Evolutionary conservation across 2,888 invertebrate species (phyloP), one percentile per base, ranked within the genome.

Genomic region (Chaetoderma sp.): DNA sequence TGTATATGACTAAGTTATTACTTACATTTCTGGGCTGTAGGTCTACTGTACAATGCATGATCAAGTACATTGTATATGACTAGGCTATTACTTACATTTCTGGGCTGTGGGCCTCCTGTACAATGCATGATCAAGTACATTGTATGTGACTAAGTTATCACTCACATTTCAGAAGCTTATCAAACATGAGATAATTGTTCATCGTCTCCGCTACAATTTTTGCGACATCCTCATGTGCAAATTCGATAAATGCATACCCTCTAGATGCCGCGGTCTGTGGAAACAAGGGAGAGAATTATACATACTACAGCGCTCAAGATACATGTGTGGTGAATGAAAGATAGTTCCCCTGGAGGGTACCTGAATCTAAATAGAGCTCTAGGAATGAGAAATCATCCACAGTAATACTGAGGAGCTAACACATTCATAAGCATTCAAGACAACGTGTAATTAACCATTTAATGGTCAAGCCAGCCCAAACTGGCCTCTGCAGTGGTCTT

Each of bases 131-230:
- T n/a, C n/a, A n/a, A n/a, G n/a, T n/a, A n/a, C n/a, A n/a, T n/a
- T n/a, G n/a, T n/a, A n/a, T n/a, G n/a, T n/a, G n/a, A n/a, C n/a
- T n/a, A n/a, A n/a, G n/a, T n/a, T 39, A 10, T n/a, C 47, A 78
- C 85, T 86, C 89, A 93, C 94, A 93, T 90, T 94, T 94, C 8
- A 98, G 87, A 36, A 96, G 88, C 83, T 93, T 92, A 72, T 96
- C 93, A 78, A 94, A 96, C 95, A 98, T 96, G 0, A 98, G 88
- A 86, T 98, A 98, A 86, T 97, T 98, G 86, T 96, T 97, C 97
- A 98, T 98, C 0, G 96, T 93, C 73, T 96, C 94, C 0, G 97
- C 96, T 2, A 93, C 98, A 75, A 98, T 92, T 87, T 95, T 90
- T 0, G 96, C 98, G 0, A 98, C 97, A 66, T 93, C 92, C 18